phyloP scores from a whole-genome alignment of 2,113 vertebrate genomes.

The Camarhynchus parvulus region DNA sequence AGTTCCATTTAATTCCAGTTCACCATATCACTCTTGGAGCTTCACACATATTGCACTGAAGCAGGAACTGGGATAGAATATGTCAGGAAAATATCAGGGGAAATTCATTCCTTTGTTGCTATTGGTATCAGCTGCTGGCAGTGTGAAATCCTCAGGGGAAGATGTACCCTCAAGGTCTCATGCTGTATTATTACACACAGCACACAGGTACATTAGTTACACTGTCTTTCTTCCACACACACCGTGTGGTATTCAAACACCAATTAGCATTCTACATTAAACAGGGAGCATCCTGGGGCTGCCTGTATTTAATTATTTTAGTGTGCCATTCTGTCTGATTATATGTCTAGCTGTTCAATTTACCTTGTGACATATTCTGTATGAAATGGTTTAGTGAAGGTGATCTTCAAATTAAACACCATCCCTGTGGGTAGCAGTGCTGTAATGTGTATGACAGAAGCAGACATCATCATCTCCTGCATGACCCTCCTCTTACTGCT shows the following conservation, averaged over 20 bases:
- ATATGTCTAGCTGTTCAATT: slow-evolving; percentile 37
- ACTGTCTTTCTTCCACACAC: slow-evolving; percentile 52
- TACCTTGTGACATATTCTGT: slow-evolving; percentile 50
- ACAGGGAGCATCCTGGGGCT: slow-evolving; percentile 56
- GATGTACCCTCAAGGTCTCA: slow-evolving; percentile 55
- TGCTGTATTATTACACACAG: slow-evolving; percentile 27
- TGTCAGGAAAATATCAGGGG: slow-evolving; percentile 43
- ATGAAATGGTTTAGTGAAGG: slow-evolving; percentile 10
- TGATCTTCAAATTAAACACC: slow-evolving; percentile 27
- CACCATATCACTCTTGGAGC: neutral
- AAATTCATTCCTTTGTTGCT: slow-evolving; percentile 32
- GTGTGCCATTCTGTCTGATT: slow-evolving; percentile 24
- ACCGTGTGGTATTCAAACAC: neutral
- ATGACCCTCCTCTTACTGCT: neutral
- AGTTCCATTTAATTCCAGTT: neutral
- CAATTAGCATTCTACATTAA: slow-evolving; percentile 66
- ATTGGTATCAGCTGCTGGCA: slow-evolving; percentile 65
- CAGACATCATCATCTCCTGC: neutral
- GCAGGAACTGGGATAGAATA: slow-evolving; percentile 8
- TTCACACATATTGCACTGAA: neutral
- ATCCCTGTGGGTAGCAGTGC: slow-evolving; percentile 2
- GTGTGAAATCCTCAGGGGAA: slow-evolving; percentile 53
- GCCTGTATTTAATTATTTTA: slow-evolving; percentile 50
- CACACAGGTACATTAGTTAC: slow-evolving; percentile 68
- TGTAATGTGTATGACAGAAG: neutral